A percentile compares a stretch with the other conserved stretches of the same genome.
These are phyloP conservation scores for Tapirus indicus DNA, from an alignment of 2,797 vertebrate species.

Conservation along the genomic window DNA sequence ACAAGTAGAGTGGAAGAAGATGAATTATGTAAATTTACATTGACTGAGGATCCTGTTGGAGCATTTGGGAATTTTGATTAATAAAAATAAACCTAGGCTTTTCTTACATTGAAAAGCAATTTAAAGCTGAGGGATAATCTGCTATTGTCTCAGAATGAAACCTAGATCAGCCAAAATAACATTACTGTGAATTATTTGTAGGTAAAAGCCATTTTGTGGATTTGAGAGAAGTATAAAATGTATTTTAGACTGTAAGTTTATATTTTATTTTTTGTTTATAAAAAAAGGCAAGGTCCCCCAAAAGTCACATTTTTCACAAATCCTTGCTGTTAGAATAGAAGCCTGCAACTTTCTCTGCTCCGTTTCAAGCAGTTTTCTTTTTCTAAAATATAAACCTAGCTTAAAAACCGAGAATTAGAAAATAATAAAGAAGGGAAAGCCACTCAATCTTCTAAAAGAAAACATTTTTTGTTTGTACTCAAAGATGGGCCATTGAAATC, in stretches of 20 bases:
- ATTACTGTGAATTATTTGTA: constrained; percentile 11
- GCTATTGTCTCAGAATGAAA: background rate
- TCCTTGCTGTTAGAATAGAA: background rate
- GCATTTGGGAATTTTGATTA: constrained; percentile 59
- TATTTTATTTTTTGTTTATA: constrained; percentile 14
- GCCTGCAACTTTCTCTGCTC: background rate
- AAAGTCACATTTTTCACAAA: constrained; percentile 29
- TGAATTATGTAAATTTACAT: constrained; percentile 78
- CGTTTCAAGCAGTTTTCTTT: constrained; percentile 16
- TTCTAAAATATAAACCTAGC: constrained; percentile 35
- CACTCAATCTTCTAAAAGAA: constrained; percentile 23
- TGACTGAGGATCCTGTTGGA: constrained; percentile 64
- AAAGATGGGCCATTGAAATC: constrained; percentile 21
- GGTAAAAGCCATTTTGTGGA: constrained; percentile 41
- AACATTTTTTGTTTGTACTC: background rate
- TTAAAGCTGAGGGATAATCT: constrained; percentile 41
- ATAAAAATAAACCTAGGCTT: constrained; percentile 63
- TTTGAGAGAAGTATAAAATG: background rate
- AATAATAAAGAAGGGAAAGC: constrained; percentile 29
- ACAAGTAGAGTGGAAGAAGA: constrained; percentile 71
- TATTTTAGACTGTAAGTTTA: background rate
- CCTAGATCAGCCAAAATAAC: background rate
- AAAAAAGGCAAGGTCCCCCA: background rate
- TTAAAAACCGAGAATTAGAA: constrained; percentile 39
- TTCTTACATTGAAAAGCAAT: constrained; percentile 59